Evolutionary conservation across 2,797 vertebrate genomes (phyloP), one percentile per base, ranked within the genome.

Genomic region (Phaenicophaeus curvirostris): DNA sequence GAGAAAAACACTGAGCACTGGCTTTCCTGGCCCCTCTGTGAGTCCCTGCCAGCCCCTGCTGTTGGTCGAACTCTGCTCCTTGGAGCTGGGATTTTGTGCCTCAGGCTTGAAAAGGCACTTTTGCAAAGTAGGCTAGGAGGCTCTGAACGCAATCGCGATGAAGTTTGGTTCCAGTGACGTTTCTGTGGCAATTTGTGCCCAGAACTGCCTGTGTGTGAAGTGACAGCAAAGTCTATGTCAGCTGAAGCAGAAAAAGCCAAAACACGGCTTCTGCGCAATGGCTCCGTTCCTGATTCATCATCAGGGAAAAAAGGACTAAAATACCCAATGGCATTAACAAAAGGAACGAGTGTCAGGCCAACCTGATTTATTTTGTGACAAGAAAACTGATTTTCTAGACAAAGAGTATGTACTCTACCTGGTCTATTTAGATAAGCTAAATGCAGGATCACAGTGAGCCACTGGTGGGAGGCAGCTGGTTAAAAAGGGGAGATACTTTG

Each of bases 301-400:
- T 13, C 72, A 27, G 21, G 57, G 93, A n/a, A 50, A 87, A 83
- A 85, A 9, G 69, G 62, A 33, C 85, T 58, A 13, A 95, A 94
- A 94, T 93, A 91, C 94, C 89, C 93, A n/a, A 31, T 71, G 90
- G 74, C 91, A 73, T 86, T 91, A 84, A 84, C 73, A 79, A 94
- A 92, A 81, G 66, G 46, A 91, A 62, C 4, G 15, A 72, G 71
- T 81, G 85, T 94, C 87, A 94, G 85, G 80, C 90, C 91, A 94
- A 9, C 79, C 94, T 62, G 46, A 59, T 75, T 78, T 86, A 28
- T 80, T 91, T 91, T 69, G 59, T 94, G 58, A 88, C 30, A 42
- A 55, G 87, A 69, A 80, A 90, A 66, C 42, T 58, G 90, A 44
- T 76, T 95, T 86, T 91, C 1, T 18, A 69, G 83, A 42, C 59